Evolutionary conservation across 2,797 vertebrate species (phyloP), one percentile per base, ranked within the genome.

Genomic region (Cottoperca gobio): DNA sequence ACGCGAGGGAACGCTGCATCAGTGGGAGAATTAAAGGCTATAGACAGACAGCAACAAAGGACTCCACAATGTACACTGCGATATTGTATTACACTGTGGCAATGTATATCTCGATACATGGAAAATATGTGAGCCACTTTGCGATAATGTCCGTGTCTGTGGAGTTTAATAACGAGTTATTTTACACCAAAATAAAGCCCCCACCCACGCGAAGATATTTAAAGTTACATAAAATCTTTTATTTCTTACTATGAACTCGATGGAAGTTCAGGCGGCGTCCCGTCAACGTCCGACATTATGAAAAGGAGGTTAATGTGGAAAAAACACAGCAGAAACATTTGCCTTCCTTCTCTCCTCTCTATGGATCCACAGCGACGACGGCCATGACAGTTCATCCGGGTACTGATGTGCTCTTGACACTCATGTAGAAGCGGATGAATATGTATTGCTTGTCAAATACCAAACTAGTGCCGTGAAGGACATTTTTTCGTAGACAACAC

Each of bases 331-430:
- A 65, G 65, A 87, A 86, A 80, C 86, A 90, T 92, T 94, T 94
- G 96, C 95, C 95, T 96, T 95, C 91, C 88, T 93, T 79, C 89
- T 93, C 91, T 88, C 88, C 95, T 92, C 89, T 93, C 93, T 92
- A 91, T 93, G 88, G 94, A 94, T 93, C 93, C 90, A 93, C 95
- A 94, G 96, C 81, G 91, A 94, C 90, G 96, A 96, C 97, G 94
- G 98, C 97, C 98, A 99, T 99, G 95, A 97, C 96, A 95, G 89
- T 96, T 95, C 96, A 99, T 99, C 98, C 97, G 97, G 98, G 97
- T 89, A 94, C 81, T 82, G 63, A 52, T 79, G 85, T 73, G 88
- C 69, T 85, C 76, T 79, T 87, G 88, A 87, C 86, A 79, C 85
- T 90, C 84, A 76, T 81, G 82, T 70, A 83, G 67, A 76, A 91